These are phyloP conservation scores for Ruditapes philippinarum DNA, from an alignment of 1,140 invertebrate genomes.

Conservation along the genomic window DNA sequence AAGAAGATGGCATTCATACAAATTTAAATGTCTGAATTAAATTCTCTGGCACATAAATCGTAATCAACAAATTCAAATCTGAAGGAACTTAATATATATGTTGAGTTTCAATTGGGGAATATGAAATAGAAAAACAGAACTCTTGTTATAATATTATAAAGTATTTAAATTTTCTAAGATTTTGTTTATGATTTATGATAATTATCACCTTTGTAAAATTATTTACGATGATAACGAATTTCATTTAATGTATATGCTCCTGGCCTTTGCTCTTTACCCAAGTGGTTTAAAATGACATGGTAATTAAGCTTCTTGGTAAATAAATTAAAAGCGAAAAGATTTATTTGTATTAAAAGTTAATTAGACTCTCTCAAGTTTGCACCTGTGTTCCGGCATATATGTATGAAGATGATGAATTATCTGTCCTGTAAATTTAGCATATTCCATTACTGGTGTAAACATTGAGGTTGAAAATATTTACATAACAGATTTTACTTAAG, in stretches of 20 bases:
- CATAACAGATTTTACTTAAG: no score
- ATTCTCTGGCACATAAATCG: no score
- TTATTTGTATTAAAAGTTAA: slow-evolving; percentile 18
- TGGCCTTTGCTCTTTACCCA: neutral
- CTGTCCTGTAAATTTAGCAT: neutral
- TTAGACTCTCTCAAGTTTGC: neutral
- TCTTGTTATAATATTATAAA: no score
- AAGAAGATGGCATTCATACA: neutral
- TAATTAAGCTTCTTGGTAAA: neutral
- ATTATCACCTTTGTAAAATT: no score
- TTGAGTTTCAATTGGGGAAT: no score
- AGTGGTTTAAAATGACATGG: neutral
- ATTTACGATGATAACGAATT: no score
- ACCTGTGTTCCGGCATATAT: neutral
- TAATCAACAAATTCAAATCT: no score
- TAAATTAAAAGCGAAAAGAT: neutral
- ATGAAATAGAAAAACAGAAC: no score
- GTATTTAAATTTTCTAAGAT: no score
- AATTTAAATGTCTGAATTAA: neutral
- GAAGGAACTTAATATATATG: no score
- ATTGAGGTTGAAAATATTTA: neutral
- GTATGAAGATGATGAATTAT: neutral
- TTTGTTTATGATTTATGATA: no score
- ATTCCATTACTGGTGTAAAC: neutral
- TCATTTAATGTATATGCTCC: no score